Evolutionary conservation across 2,113 vertebrate genomes (phyloP).

Genomic region (Stictonetta naevosa): DNA sequence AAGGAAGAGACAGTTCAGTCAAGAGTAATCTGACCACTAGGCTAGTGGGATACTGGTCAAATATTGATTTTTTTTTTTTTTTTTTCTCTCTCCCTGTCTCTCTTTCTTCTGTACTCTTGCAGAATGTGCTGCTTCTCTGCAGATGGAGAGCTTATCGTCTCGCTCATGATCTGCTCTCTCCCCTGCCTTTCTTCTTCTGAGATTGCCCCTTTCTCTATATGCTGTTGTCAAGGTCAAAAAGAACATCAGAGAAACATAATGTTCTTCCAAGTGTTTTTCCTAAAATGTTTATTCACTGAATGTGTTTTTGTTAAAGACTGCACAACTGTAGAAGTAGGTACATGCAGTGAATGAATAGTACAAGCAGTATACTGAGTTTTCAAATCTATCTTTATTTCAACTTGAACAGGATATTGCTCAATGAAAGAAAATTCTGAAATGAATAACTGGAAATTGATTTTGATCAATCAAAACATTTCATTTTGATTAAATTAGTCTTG

Average conservation of each 20-base stretch:
- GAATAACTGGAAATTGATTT: background rate
- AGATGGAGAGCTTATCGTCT: background rate
- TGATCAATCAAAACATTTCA: background rate
- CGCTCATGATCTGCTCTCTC: background rate
- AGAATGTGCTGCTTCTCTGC: background rate
- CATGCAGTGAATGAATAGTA: background rate
- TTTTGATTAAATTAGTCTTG: background rate
- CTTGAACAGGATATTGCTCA: background rate
- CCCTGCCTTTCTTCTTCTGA: background rate
- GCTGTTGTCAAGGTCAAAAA: slow-evolving; percentile 34
- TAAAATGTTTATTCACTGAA: slow-evolving; percentile 8
- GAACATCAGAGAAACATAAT: background rate
- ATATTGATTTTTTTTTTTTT: background rate
- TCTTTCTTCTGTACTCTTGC: background rate
- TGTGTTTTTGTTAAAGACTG: background rate
- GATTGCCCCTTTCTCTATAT: slow-evolving; percentile 22
- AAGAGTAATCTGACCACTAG: background rate
- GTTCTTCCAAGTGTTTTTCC: slow-evolving; percentile 13
- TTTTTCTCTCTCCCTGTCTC: background rate
- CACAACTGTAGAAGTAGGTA: background rate
- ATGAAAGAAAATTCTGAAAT: background rate
- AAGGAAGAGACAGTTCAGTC: background rate
- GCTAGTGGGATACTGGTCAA: background rate
- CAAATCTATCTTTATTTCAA: background rate
- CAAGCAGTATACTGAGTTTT: background rate